Conservation (phyloP, 2,888 invertebrate species). For the Protophormia terraenovae region DNA sequence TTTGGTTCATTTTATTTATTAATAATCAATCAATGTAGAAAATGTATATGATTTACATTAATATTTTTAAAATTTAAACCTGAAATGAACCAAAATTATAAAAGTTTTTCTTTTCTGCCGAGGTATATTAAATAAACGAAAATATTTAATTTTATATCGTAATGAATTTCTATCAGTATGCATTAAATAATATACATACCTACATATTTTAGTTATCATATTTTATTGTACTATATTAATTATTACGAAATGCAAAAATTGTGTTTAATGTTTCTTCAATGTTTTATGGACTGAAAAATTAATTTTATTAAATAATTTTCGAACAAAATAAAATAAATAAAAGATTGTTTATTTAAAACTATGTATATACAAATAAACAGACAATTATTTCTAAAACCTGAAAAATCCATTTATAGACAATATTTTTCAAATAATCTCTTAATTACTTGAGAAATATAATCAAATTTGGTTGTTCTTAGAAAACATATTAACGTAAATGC, state of each 20-base stretch:
- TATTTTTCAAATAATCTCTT: too few species aligned
- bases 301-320: background rate
- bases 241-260: background rate
- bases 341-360: background rate
- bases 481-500: too few species aligned
- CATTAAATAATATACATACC: too few species aligned
- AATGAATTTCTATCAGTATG: background rate
- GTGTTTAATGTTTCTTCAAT: background rate
- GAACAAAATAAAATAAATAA: constrained; percentile 1
- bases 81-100: background rate
- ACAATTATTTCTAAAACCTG: too few species aligned
- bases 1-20: background rate
- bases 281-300: constrained; percentile 9
- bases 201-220: background rate
- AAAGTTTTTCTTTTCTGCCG: background rate
- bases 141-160: background rate
- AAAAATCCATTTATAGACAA: too few species aligned
- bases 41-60: background rate
- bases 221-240: background rate
- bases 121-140: background rate
- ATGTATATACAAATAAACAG: too few species aligned
- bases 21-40: background rate
- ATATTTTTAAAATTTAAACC: too few species aligned
- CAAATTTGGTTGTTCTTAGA: too few species aligned
- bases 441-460: too few species aligned